Evolutionary conservation across 1,140 invertebrate genomes (phyloP).

Genomic region (Sminthurinus signatus): DNA sequence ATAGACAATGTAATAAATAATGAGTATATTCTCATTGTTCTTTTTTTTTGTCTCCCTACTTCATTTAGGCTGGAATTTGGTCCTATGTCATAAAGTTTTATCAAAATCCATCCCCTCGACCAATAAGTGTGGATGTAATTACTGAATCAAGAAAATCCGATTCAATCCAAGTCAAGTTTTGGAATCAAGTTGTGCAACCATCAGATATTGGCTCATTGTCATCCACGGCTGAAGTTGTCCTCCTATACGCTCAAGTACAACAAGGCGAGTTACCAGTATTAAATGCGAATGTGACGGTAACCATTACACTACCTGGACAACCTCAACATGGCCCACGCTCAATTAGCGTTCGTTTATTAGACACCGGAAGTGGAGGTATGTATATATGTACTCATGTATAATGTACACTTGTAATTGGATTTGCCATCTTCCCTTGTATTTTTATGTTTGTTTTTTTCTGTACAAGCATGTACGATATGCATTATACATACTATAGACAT

Average conservation of each 20-base stretch:
- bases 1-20: no score
- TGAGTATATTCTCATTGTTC: constrained; percentile 11
- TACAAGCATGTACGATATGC: no score
- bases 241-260: constrained; percentile 37
- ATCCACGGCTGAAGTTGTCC: constrained; percentile 18
- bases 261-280: constrained; percentile 41
- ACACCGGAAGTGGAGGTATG: constrained; percentile 40
- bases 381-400: no score
- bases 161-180: constrained; percentile 38
- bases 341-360: constrained; percentile 31
- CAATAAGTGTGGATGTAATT: constrained; percentile 40
- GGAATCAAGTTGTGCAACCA: constrained; percentile 33
- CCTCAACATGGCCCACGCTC: constrained; percentile 30
- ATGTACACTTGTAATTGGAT: constrained; percentile 5
- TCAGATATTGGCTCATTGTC: constrained; percentile 11
- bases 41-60: no score
- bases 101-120: constrained; percentile 35
- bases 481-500: no score
- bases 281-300: constrained; percentile 40
- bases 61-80: constrained; percentile 40
- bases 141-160: constrained; percentile 39
- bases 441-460: no score
- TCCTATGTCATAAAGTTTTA: constrained; percentile 41
- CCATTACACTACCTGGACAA: constrained; percentile 23
- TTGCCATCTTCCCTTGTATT: background rate